Percentiles rank a stretch among this genome's conserved stretches.
Conservation (phyloP, 2,113 vertebrate genomes). For the Eurypyga helias region DNA sequence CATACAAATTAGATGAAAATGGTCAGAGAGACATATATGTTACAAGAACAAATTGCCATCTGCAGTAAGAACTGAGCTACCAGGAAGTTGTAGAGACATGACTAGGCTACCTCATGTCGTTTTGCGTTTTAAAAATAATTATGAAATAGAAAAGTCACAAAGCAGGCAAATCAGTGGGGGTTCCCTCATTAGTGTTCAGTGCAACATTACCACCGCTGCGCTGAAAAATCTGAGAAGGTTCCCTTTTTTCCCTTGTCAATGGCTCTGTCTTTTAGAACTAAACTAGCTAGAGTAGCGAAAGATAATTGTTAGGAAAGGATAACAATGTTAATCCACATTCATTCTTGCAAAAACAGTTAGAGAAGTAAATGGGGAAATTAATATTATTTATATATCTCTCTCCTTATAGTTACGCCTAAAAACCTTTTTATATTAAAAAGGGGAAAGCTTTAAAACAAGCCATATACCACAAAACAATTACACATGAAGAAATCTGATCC, state of each 20-base stretch:
- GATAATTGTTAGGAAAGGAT: constrained; percentile 85
- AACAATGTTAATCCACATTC: constrained; percentile 85
- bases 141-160: constrained; percentile 90
- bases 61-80: constrained; percentile 77
- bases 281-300: constrained; percentile 86
- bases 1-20: constrained; percentile 88
- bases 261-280: constrained; percentile 83
- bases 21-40: constrained; percentile 83
- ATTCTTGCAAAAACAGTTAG: constrained; percentile 83
- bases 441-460: constrained; percentile 66
- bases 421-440: constrained; percentile 43
- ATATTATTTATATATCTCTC: constrained; percentile 74
- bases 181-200: constrained; percentile 86
- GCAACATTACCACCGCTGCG: constrained; percentile 86
- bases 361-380: constrained; percentile 79
- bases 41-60: constrained; percentile 86
- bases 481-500: constrained; percentile 68
- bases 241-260: constrained; percentile 82
- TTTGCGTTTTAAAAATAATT: constrained; percentile 90
- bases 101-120: constrained; percentile 83
- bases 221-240: constrained; percentile 84
- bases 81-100: constrained; percentile 84
- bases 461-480: constrained; percentile 59
- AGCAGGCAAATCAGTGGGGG: constrained; percentile 86
- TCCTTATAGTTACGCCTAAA: constrained; percentile 41